Evolutionary conservation across 1,140 invertebrate genomes (phyloP), one percentile per base, ranked within the genome.

Genomic region (Chymomyza costata): DNA sequence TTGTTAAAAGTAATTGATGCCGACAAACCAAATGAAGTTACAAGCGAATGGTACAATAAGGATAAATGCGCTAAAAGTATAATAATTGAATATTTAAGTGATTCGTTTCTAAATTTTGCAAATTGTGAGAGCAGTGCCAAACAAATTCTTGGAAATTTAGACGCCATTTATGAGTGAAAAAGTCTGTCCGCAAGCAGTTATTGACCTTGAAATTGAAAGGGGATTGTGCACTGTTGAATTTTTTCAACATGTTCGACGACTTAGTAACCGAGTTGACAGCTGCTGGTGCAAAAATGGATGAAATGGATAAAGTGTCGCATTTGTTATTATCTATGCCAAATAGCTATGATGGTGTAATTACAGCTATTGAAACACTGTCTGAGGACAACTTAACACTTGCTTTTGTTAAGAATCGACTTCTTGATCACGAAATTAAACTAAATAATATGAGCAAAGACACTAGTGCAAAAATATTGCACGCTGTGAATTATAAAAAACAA

Each of bases 401-500:
- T 14, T 86, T 86, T 71, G 82, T 86, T 7, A 86, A 86, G 63
- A 80, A 60, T 11, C 39, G 76, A 48, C 54, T 86, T n/a, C 53
- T 86, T 16, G 85, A 87, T 47, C 76, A 86, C 30, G 85, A 86
- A 60, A 71, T 81, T 11, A 86, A 86, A 53, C 30, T 84, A n/a
- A 14, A 70, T 47, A 60, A 60, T 16, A 65, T 66, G 34, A 53
- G 47, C 7, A 65, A 50, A 11, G 67, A 69, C 28, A 76, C 73
- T 11, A 74, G 65, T 47, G 32, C 28, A 15, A 82, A 78, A 65
- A 56, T 69, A 11, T 25, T 80, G 16, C 66, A 62, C 35, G 45
- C 50, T 38, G 37, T n/a, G n/a, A 39, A 50, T 40, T 8, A 41
- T 14, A 15, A 43, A 44, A 2, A 6, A 6, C 5, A 28, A 8